Conservation (phyloP, 2,113 vertebrate species). For the Pantherophis guttatus region DNA sequence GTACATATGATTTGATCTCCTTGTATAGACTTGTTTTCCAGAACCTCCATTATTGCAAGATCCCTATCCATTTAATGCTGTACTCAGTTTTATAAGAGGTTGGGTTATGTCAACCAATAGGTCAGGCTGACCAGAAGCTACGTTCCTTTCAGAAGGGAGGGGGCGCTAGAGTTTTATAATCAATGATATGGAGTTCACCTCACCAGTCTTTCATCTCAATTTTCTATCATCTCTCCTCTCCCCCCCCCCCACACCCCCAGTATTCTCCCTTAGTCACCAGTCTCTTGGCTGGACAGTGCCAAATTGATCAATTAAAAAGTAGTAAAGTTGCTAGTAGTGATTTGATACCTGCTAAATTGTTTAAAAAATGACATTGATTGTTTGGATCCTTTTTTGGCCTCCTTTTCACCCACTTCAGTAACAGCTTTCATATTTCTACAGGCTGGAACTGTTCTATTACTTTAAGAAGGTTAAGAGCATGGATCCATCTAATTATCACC, state of each 20-base stretch:
- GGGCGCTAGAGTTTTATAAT: neutral
- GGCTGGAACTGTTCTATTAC: neutral
- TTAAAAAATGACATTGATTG: neutral
- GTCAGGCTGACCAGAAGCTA: neutral
- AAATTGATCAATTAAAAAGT: neutral
- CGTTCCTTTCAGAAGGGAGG: neutral
- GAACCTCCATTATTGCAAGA: neutral
- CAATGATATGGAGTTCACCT: neutral
- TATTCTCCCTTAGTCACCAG: neutral
- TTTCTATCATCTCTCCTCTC: neutral
- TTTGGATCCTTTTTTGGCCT: neutral
- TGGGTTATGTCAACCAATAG: neutral
- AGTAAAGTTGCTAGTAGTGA: neutral
- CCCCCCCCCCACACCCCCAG: neutral
- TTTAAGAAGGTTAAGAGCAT: neutral
- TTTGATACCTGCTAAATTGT: neutral
- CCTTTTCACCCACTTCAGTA: neutral
- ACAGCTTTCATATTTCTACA: neutral
- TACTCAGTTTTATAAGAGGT: neutral
- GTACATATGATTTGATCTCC: neutral
- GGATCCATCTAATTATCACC: neutral
- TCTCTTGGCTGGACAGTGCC: neutral
- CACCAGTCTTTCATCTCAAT: neutral
- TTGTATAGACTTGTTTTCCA: neutral
- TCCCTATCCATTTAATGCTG: neutral